Evolutionary conservation across 2,888 invertebrate species (phyloP).

Genomic region (Villa cingulata): DNA sequence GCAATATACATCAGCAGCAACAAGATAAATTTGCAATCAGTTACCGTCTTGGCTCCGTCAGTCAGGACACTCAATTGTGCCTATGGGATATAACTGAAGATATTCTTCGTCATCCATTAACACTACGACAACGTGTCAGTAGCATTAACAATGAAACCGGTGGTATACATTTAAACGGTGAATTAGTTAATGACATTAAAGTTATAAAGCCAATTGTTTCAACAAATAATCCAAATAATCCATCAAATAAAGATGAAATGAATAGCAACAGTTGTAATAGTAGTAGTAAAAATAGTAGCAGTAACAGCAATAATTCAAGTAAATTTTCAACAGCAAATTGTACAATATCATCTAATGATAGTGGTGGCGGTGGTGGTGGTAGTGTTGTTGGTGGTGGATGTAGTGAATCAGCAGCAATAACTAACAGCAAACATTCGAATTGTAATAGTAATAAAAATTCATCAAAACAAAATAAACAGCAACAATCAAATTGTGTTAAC

Average conservation of each 20-base stretch:
- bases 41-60: conserved; percentile 84
- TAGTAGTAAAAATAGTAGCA: conserved; percentile 27
- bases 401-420: conserved; percentile 4
- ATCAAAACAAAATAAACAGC: conserved; percentile 22
- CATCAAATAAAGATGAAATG: conserved; percentile 12
- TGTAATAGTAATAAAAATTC: conserved; percentile 29
- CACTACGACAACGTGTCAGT: conserved; percentile 31
- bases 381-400: background rate
- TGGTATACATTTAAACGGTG: conserved; percentile 24
- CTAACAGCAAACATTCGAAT: conserved; percentile 18
- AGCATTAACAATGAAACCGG: conserved; percentile 22
- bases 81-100: conserved; percentile 98
- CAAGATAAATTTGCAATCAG: conserved; percentile 44
- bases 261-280: conserved; percentile 21
- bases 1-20: conserved; percentile 24
- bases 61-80: conserved; percentile 95
- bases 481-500: conserved; percentile 33
- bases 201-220: conserved; percentile 30
- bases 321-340: conserved; percentile 37
- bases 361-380: conserved; percentile 5
- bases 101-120: conserved; percentile 58
- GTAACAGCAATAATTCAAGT: conserved; percentile 29
- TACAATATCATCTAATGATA: conserved; percentile 30
- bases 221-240: conserved; percentile 7
- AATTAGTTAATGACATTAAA: conserved; percentile 30